A percentile compares a stretch with the other conserved stretches of the same genome.
These are phyloP conservation scores for Sorex maritimensis DNA, from an alignment of 2,797 vertebrate species.

Conservation along the genomic window DNA sequence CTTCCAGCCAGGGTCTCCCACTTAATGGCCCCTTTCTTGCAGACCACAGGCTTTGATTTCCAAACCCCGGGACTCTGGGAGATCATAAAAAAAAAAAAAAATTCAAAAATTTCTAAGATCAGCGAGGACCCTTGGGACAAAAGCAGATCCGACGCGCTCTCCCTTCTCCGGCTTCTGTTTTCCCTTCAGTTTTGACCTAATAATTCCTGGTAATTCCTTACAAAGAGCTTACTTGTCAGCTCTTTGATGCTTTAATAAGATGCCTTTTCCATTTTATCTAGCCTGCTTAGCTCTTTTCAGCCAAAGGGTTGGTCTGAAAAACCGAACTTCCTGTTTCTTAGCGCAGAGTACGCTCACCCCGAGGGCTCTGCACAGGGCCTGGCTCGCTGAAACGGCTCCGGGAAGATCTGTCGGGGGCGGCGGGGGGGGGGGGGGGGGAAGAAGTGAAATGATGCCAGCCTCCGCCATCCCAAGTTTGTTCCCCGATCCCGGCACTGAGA, in stretches of 20 bases:
- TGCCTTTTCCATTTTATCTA: constrained; percentile 77
- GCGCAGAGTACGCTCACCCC: constrained; percentile 55
- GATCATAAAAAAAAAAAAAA: constrained; percentile 64
- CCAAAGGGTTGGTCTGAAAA: constrained; percentile 67
- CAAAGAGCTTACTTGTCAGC: constrained; percentile 82
- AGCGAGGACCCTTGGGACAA: constrained; percentile 74
- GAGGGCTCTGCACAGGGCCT: background rate
- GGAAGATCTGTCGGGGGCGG: background rate
- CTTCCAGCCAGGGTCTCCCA: background rate
- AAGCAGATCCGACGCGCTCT: constrained; percentile 40
- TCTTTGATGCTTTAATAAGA: constrained; percentile 86
- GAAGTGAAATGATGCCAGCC: background rate
- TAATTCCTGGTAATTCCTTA: constrained; percentile 85
- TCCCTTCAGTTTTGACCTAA: constrained; percentile 83
- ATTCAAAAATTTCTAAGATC: constrained; percentile 69
- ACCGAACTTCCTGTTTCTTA: constrained; percentile 58
- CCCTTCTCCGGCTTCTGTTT: constrained; percentile 73
- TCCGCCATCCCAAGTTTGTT: background rate
- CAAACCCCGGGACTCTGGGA: constrained; percentile 15
- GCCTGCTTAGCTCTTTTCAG: constrained; percentile 76
- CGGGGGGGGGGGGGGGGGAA: background rate
- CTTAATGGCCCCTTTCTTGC: background rate
- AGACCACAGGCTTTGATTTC: constrained; percentile 33
- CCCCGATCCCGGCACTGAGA: background rate
- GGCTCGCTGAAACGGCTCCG: background rate